Percentiles rank a stretch among this genome's conserved stretches.
phyloP scores from a whole-genome alignment of 2,888 invertebrate genomes.

The Ormyrus pomaceus region DNA sequence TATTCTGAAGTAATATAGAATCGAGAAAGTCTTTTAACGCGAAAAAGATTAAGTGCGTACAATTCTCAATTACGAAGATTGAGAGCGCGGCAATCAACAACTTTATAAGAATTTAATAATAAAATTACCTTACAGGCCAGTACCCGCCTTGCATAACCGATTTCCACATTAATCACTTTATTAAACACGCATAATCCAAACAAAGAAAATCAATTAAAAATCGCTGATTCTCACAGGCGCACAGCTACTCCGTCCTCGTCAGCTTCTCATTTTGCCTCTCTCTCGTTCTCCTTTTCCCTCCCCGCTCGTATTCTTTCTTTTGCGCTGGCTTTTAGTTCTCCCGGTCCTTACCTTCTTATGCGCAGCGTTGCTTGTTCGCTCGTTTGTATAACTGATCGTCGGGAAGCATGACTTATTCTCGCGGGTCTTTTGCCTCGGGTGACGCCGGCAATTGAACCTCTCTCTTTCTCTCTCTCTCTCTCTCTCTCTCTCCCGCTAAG shows the following conservation, averaged over 20 bases:
- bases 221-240: not conserved
- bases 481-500: not conserved
- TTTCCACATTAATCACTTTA: too few relatives aligned
- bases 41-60: too few relatives aligned
- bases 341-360: slow-evolving; percentile 16
- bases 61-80: too few relatives aligned
- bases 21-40: too few relatives aligned
- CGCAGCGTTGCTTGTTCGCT: slow-evolving; percentile 40
- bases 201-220: too few relatives aligned
- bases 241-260: slow-evolving; percentile 5
- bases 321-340: not conserved
- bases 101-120: too few relatives aligned
- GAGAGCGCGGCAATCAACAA: too few relatives aligned
- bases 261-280: slow-evolving; percentile 18
- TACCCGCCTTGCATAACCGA: too few relatives aligned
- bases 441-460: slow-evolving; percentile 51
- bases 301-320: not conserved
- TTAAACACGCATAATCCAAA: too few relatives aligned
- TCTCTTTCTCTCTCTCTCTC: not conserved
- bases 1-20: too few relatives aligned
- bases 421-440: slow-evolving; percentile 42
- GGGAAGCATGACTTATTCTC: slow-evolving; percentile 55
- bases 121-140: too few relatives aligned
- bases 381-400: slow-evolving; percentile 57
- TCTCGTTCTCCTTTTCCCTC: slow-evolving; percentile 31